Evolutionary conservation across 1,140 invertebrate genomes (phyloP), one percentile per base, ranked within the genome.

Genomic region (Halictus rubicundus): DNA sequence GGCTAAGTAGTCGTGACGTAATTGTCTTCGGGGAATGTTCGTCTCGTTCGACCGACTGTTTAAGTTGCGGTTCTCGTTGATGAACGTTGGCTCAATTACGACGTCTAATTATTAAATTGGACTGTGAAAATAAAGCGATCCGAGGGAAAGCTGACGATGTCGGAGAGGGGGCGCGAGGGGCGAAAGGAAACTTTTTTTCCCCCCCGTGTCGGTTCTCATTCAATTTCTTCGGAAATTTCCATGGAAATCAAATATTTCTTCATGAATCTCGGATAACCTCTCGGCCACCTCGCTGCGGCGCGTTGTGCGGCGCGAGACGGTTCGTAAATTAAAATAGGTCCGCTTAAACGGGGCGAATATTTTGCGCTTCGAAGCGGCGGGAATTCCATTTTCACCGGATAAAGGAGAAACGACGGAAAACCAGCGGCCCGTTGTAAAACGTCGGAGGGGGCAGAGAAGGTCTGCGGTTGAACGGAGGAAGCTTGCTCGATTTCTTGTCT

Each of bases 41-140:
- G 32, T 76, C 61, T 66, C 59, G 19, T 42, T 39, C 68, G 0
- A 68, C 61, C 52, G 80, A 68, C 61, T 81, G 69, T 83, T 78
- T 72, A 74, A 83, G 57, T 66, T 68, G 39, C 72, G 60, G 70
- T 46, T 63, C 39, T 64, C 25, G 32, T 78, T 71, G 68, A 80
- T 68, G 60, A 82, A 84, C 81, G 69, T 74, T 59, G 60, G 54
- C 57, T 80, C 81, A 75, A 80, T 79, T 61, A 80, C 78, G 76
- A 80, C 68, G 82, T 80, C 32, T 59, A 74, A 79, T 83, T 71
- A 80, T 46, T 54, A 79, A 83, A 84, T 69, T 75, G 81, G 25
- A 74, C 46, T 59, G 49, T 39, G 68, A 68, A 83, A 83, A 83
- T 79, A 70, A 83, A 69, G 39, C 68, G 19, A 52, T 61, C 16